Evolutionary conservation across 2,888 invertebrate genomes (phyloP), one percentile per base, ranked within the genome.

Genomic region (Noctua janthe): DNA sequence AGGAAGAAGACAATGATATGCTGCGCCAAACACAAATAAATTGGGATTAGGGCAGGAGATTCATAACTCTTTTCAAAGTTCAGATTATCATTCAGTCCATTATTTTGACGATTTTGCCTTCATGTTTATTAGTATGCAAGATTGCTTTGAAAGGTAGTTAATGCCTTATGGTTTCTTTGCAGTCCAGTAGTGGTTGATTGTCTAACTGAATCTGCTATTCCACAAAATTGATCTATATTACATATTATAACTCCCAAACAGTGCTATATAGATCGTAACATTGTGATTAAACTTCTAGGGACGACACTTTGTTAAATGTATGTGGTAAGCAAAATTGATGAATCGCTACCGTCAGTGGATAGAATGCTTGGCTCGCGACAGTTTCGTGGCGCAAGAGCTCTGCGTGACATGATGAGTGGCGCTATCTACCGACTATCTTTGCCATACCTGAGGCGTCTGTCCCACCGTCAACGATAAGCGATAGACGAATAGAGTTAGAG

Each of bases 361-460:
- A 67, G 75, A 87, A 85, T 87, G 85, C 43, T 81, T 87, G 87
- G 87, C 85, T 59, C 75, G 85, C 71, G 85, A 85, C 85, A 87
- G 73, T 13, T 71, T n/a, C 10, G 64, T 85, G 85, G 80, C 76
- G 87, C 85, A 85, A 87, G 76, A 72, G 72, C 74, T 75, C 49
- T 35, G 62, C 51, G 51, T 75, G 70, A 73, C 67, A 74, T 78
- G 87, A 84, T 75, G 49, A 67, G 81, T 85, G 85, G 85, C 85
- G 87, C 85, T 87, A 73, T 62, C 80, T 67, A 77, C 76, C 59
- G 43, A 51, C 54, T 69, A 66, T 78, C 71, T 70, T 64, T 47
- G 73, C 35, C 51, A 73, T 78, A 64, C 66, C 49, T 35, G 11
- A 47, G 69, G 47, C 11, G 7, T 11, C 17, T 5, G 66, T 39